Conservation (phyloP, 2,797 vertebrate genomes). For the Gymnopithys bicolor region DNA sequence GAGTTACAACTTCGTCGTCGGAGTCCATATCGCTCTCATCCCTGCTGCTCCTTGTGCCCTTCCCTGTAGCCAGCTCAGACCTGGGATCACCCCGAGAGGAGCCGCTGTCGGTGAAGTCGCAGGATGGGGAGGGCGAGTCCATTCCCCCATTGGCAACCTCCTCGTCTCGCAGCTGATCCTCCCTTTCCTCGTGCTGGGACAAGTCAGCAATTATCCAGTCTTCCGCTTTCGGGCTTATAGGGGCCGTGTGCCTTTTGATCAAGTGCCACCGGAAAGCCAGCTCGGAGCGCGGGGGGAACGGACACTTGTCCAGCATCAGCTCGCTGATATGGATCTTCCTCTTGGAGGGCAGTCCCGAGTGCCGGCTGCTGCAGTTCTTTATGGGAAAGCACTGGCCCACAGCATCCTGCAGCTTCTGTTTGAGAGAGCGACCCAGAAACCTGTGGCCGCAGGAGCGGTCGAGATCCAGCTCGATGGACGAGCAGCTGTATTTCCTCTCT, state of each 20-base stretch:
- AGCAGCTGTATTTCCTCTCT: slow-evolving; percentile 91
- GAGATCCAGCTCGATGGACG: slow-evolving; percentile 82
- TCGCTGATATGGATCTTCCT: slow-evolving; percentile 95
- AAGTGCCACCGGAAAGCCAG: slow-evolving; percentile 94
- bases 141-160: slow-evolving; percentile 33
- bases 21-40: slow-evolving; percentile 83
- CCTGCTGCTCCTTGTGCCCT: slow-evolving; percentile 48
- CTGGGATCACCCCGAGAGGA: slow-evolving; percentile 45
- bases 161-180: slow-evolving; percentile 52
- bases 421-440: slow-evolving; percentile 87
- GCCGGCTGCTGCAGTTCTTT: slow-evolving; percentile 85
- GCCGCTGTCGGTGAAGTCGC: slow-evolving; percentile 48
- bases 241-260: slow-evolving; percentile 87
- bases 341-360: slow-evolving; percentile 89
- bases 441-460: slow-evolving; percentile 87
- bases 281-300: slow-evolving; percentile 92
- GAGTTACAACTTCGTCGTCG: slow-evolving; percentile 78
- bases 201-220: slow-evolving; percentile 77
- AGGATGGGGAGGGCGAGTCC: slow-evolving; percentile 64
- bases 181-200: slow-evolving; percentile 76
- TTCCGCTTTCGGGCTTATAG: slow-evolving; percentile 73
- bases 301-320: slow-evolving; percentile 94
- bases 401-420: slow-evolving; percentile 95
- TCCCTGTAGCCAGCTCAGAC: slow-evolving; percentile 52
- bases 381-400: slow-evolving; percentile 95